phyloP scores from a whole-genome alignment of 2,113 vertebrate species.

The Eurypyga helias region DNA sequence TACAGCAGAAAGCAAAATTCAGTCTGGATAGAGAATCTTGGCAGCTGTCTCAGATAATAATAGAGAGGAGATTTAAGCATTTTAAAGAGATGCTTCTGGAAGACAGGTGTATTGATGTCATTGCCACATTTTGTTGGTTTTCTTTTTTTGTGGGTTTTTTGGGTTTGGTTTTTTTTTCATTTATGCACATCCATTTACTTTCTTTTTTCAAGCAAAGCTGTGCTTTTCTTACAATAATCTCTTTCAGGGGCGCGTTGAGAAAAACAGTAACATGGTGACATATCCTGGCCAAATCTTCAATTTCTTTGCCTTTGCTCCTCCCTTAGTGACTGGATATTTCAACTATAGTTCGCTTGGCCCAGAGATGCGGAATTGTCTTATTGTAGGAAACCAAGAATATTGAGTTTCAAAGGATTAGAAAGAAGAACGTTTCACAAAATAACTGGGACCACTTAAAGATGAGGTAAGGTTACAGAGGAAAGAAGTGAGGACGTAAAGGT shows the following conservation, averaged over 20 bases:
- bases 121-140: neutral
- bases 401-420: neutral
- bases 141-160: too few relatives aligned
- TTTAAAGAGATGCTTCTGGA: neutral
- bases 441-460: neutral
- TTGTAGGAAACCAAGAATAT: neutral
- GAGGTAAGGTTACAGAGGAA: neutral
- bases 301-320: neutral
- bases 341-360: neutral
- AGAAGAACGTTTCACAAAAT: neutral
- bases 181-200: neutral
- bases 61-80: neutral
- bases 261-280: neutral
- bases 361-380: neutral
- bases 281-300: neutral
- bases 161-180: neutral
- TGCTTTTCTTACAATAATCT: neutral
- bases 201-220: neutral
- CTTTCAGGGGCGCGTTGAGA: neutral
- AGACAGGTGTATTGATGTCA: neutral
- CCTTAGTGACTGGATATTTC: neutral
- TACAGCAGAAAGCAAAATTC: slow-evolving; percentile 30
- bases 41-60: slow-evolving; percentile 11
- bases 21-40: neutral
- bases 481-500: neutral